Percentiles rank a stretch among this genome's conserved stretches.
Evolutionary conservation across 2,797 vertebrate species (phyloP).

Genomic region (Eulemur coronatus): DNA sequence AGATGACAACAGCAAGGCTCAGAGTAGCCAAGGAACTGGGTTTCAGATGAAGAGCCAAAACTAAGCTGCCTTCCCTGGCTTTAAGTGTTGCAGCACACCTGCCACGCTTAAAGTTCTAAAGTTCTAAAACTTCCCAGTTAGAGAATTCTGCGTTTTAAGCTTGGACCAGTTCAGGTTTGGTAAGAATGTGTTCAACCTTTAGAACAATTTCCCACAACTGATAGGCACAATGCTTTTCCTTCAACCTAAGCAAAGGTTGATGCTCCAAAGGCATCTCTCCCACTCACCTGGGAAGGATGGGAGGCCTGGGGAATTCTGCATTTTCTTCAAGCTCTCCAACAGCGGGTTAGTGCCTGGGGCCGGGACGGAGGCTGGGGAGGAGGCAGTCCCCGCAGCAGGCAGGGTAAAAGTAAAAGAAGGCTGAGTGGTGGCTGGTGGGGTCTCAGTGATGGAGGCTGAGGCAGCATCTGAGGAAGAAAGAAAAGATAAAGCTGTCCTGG

Average conservation of each 20-base stretch:
- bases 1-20: background rate
- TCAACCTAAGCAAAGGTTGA: background rate
- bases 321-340: slow-evolving; percentile 91
- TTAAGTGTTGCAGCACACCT: background rate
- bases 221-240: background rate
- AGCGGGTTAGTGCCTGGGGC: slow-evolving; percentile 80
- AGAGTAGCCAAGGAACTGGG: background rate
- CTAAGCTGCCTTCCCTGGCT: background rate
- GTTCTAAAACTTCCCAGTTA: background rate
- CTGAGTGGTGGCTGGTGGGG: slow-evolving; percentile 65
- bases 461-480: slow-evolving; percentile 64
- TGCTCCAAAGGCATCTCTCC: background rate
- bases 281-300: slow-evolving; percentile 74
- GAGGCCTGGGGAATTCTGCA: slow-evolving; percentile 83
- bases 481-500: background rate
- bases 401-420: slow-evolving; percentile 63
- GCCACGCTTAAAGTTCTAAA: too few relatives aligned
- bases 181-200: background rate
- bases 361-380: background rate
- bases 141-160: background rate
- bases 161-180: background rate
- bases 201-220: background rate
- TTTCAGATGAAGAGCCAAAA: background rate
- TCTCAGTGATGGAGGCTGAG: slow-evolving; percentile 72
- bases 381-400: background rate